These are phyloP conservation scores for Sebastes diploproa DNA, from an alignment of 2,797 vertebrate genomes.

Conservation along the genomic window DNA sequence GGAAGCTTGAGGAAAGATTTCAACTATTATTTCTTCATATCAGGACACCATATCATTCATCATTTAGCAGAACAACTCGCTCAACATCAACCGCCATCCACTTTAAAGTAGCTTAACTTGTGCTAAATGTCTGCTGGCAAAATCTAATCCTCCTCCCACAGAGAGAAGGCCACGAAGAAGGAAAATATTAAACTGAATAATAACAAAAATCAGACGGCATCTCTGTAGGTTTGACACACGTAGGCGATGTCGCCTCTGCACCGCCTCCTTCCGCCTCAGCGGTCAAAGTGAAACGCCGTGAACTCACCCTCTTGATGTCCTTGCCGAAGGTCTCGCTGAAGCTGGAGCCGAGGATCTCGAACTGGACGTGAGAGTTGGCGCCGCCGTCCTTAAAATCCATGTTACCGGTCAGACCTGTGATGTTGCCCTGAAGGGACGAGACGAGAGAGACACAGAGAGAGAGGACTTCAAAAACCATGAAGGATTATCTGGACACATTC, in stretches of 20 bases:
- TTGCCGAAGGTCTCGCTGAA: slow-evolving; percentile 99
- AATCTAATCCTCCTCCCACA: background rate
- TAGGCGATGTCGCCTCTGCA: background rate
- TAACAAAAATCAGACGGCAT: background rate
- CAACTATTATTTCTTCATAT: background rate
- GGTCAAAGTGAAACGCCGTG: background rate
- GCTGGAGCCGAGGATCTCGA: slow-evolving; percentile 97
- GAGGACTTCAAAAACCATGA: no score
- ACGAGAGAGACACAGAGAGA: background rate
- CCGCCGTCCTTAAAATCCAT: slow-evolving; percentile 96
- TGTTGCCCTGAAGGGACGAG: slow-evolving; percentile 72
- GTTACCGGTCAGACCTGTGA: slow-evolving; percentile 92
- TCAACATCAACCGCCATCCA: no score
- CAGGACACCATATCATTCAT: no score
- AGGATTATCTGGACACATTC: background rate
- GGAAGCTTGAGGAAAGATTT: no score
- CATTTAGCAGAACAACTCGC: no score
- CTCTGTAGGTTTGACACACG: background rate
- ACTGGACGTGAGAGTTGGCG: slow-evolving; percentile 94
- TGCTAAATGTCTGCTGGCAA: background rate
- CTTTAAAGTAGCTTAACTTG: background rate
- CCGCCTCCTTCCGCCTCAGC: background rate
- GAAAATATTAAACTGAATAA: background rate
- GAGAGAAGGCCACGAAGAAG: background rate
- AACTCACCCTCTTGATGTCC: slow-evolving; percentile 93